Base-by-base conservation (phyloP, 2,888 invertebrate species). In the Temnothorax unifasciatus region DNA sequence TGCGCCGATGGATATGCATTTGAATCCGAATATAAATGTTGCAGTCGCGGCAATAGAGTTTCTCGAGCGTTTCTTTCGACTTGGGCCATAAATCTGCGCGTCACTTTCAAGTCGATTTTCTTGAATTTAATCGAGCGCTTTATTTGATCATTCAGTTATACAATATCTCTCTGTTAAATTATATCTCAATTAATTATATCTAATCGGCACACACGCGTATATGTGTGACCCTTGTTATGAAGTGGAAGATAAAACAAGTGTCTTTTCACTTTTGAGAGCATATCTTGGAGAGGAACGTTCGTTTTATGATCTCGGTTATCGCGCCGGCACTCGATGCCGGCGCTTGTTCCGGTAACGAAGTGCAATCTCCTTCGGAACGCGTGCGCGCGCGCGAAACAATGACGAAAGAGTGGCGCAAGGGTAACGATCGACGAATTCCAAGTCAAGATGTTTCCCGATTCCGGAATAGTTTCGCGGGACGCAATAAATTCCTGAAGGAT, bases 401-500 rank as follows among this genome's bases (percentile, higher is more conserved):
- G 79, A 73, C 47, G 79, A 79, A 79, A 79, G 74, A 79, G 79
- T 73, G 47, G 47, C 74, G 74, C 79, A 38, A 59, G 47, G 59
- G 59, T 79, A 79, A 79, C 79, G 79, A 79, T 79, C 79, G 74
- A 15, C 38, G 47, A 79, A 79, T 79, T 79, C 79, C 74, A 79
- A 79, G 79, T 79, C 74, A 73, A 79, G 79, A 79, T 73, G 79
- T 79, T 79, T 73, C 79, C 59, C 79, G 79, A 79, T 79, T 79
- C 79, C 74, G 74, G 74, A 79, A 79, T 79, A 79, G 79, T 79
- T 79, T 73, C 74, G 59, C 38, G 74, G 57, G 57, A 47, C 79
- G 79, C 82, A 77, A 83, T 83, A 83, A 83, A 83, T 83, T 76
- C 82, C 82, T 64, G 77, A 83, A 83, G 77, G 82, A 77, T 83